Evolutionary conservation across 2,113 vertebrate species (phyloP), one percentile per base, ranked within the genome.

Genomic region (Furnarius figulus): DNA sequence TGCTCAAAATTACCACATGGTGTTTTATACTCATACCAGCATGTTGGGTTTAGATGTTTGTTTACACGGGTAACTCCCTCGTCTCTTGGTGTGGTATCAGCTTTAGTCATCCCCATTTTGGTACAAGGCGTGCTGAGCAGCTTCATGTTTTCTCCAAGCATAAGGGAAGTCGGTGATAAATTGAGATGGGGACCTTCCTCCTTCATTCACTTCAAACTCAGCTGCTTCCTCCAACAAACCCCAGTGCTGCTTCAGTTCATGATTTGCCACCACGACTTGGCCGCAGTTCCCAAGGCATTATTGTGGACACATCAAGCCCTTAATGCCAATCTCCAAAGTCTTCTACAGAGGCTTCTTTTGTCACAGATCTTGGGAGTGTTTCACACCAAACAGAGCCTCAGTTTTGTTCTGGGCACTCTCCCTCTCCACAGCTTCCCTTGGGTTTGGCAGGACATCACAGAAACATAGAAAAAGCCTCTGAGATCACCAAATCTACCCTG

Each of bases 361-460:
- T 67, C 0, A 0, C 47, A 58, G 17, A 52, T 31, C 24, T 65
- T 0, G 0, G 9, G 22, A 9, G 14, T 22, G 14, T 50, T 72
- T 67, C 73, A 58, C 47, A 84, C 16, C 52, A 74, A 76, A 27
- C 6, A 62, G 0, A 12, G 61, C 47, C 56, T 85, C 44, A 16
- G 0, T 47, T 87, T 77, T 87, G 20, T 55, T 49, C 21, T 12
- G 4, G 61, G 28, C 15, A 15, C 18, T 58, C 56, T 37, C 44
- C 27, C 47, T 75, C 30, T 33, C 50, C 47, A 17, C 19, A 13
- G 31, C 56, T 47, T 78, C 24, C 31, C 62, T 35, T 56, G 53
- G 16, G 28, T 31, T 83, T 79, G 49, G 33, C 28, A 65, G 67
- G n/a, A 58, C 23, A 59, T 21, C 22, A 59, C 7, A 35, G 55